Conservation (phyloP, 2,113 vertebrate species). For the Motacilla tschutschensis region DNA sequence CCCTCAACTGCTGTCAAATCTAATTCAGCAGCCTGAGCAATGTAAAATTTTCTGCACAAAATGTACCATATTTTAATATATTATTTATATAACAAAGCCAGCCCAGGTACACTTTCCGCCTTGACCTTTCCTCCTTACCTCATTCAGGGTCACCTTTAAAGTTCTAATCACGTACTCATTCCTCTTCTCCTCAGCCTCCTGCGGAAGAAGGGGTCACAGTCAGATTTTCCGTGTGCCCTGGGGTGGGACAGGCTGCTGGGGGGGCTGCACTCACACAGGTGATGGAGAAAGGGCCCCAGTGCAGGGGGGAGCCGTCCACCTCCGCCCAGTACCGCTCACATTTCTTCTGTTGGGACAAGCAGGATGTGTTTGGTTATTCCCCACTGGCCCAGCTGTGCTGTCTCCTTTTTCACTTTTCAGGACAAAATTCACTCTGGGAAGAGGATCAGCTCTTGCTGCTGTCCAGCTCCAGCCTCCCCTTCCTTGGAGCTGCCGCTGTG, state of each 20-base stretch:
- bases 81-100: background rate
- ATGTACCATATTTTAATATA: background rate
- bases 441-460: background rate
- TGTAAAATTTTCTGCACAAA: background rate
- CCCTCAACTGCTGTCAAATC: background rate
- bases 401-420: background rate
- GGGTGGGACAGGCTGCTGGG: background rate
- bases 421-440: background rate
- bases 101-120: background rate
- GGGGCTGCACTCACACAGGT: slow-evolving; percentile 82
- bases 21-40: background rate
- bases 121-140: slow-evolving; percentile 74
- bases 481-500: background rate
- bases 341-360: slow-evolving; percentile 84
- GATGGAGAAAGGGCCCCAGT: slow-evolving; percentile 82
- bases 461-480: background rate
- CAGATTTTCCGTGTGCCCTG: background rate
- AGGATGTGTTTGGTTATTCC: background rate
- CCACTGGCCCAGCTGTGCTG: background rate
- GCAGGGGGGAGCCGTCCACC: slow-evolving; percentile 56
- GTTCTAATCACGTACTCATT: slow-evolving; percentile 84
- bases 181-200: slow-evolving; percentile 86
- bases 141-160: slow-evolving; percentile 79
- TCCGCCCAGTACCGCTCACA: slow-evolving; percentile 93
- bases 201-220: slow-evolving; percentile 9